phyloP scores from a whole-genome alignment of 2,113 vertebrate species.

The Sebastes fasciatus region DNA sequence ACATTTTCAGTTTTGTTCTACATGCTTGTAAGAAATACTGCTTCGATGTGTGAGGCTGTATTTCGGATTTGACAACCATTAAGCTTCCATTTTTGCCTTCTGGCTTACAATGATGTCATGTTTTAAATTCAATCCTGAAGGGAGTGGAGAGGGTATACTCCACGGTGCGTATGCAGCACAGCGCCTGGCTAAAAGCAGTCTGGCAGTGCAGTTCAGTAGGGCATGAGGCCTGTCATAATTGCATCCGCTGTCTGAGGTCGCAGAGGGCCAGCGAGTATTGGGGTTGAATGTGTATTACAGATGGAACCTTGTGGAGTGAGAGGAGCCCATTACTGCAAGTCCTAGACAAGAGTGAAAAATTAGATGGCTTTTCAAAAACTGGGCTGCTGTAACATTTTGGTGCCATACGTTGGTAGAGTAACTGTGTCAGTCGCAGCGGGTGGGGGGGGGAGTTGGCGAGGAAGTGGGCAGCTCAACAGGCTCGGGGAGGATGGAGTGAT shows the following conservation, averaged over 20 bases:
- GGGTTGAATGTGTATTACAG: conserved; percentile 64
- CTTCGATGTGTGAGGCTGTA: not conserved
- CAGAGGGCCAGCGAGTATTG: conserved; percentile 60
- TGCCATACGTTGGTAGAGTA: conserved; percentile 54
- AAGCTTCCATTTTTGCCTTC: conserved; percentile 36
- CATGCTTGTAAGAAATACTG: not conserved
- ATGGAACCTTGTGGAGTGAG: conserved; percentile 68
- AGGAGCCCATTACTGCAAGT: conserved; percentile 71
- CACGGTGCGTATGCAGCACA: conserved; percentile 23
- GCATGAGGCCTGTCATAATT: conserved; percentile 75
- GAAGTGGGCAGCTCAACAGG: conserved; percentile 65
- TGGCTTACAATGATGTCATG: conserved; percentile 53
- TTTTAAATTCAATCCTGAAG: conserved; percentile 39
- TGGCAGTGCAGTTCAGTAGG: conserved; percentile 52
- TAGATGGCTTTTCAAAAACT: conserved; percentile 74
- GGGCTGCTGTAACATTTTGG: conserved; percentile 68
- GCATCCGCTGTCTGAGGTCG: conserved; percentile 74
- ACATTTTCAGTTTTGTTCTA: conserved; percentile 16
- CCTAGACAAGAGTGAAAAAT: conserved; percentile 74
- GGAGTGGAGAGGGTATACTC: conserved; percentile 31
- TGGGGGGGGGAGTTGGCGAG: conserved; percentile 9
- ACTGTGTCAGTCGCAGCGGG: conserved; percentile 62
- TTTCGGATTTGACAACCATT: conserved; percentile 43
- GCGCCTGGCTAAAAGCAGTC: conserved; percentile 48
- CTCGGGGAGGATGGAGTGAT: conserved; percentile 75